phyloP scores from a whole-genome alignment of 2,888 invertebrate genomes.

The Microctonus hyperodae region DNA sequence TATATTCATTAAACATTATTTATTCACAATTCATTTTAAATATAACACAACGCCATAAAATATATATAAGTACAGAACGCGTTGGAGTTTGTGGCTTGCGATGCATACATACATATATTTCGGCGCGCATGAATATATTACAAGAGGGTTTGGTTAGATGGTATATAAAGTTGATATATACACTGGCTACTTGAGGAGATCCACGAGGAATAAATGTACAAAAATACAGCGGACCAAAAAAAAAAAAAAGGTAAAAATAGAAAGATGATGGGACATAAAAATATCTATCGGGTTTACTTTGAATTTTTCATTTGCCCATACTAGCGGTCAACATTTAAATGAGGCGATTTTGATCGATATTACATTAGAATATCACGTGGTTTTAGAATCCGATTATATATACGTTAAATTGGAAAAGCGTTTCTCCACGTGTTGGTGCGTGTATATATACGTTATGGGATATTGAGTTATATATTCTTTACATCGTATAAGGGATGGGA shows the following conservation, averaged over 20 bases:
- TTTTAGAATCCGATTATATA: conserved; percentile 7
- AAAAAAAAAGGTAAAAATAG: conserved; percentile 22
- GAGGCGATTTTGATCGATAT: conserved; percentile 53
- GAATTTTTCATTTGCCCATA: conserved; percentile 57
- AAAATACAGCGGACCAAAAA: not conserved
- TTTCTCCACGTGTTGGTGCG: not conserved
- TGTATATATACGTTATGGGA: not conserved
- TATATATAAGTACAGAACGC: conserved; percentile 20
- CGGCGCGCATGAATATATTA: conserved; percentile 59
- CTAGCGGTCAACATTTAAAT: conserved; percentile 60
- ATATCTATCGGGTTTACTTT: conserved; percentile 58
- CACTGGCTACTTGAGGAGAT: conserved; percentile 12
- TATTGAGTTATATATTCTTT: not conserved
- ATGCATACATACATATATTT: conserved; percentile 54
- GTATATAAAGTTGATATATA: conserved; percentile 4
- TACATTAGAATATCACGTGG: conserved; percentile 43
- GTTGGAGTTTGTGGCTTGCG: conserved; percentile 1
- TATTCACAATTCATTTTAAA: conserved; percentile 30
- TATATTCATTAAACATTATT: not conserved
- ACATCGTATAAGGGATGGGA: not conserved
- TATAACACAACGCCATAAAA: conserved; percentile 47
- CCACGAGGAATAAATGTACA: conserved; percentile 1
- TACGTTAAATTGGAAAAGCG: not conserved
- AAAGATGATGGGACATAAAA: conserved; percentile 49
- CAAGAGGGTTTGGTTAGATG: conserved; percentile 34